Percentiles rank a stretch among this genome's conserved stretches.
These are phyloP conservation scores for Dascyllus trimaculatus DNA, from an alignment of 2,113 vertebrate species.

Conservation along the genomic window DNA sequence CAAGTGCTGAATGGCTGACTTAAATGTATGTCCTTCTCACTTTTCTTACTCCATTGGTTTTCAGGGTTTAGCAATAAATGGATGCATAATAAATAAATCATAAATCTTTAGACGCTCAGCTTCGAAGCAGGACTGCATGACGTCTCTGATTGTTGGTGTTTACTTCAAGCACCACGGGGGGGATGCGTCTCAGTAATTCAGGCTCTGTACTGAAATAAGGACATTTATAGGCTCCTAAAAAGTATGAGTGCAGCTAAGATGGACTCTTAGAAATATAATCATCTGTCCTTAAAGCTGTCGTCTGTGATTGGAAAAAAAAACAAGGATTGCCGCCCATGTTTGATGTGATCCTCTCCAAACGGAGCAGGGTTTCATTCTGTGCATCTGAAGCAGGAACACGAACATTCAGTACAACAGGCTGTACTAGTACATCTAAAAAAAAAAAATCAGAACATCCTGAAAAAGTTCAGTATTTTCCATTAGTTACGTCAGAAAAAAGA, in stretches of 20 bases:
- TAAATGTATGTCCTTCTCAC: neutral
- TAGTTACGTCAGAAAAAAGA: too few relatives aligned
- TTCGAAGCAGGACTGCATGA: conserved; percentile 22
- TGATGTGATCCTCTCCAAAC: neutral
- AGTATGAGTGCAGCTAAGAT: conserved; percentile 15
- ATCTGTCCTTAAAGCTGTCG: conserved; percentile 13
- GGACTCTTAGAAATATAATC: conserved; percentile 29
- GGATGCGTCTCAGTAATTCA: conserved; percentile 35
- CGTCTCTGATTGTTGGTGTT: conserved; percentile 21
- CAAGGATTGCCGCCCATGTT: neutral
- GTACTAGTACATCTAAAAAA: too few relatives aligned
- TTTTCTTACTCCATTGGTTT: neutral
- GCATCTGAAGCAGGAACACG: neutral
- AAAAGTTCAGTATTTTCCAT: too few relatives aligned
- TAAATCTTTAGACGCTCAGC: conserved; percentile 5
- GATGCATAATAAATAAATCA: conserved; percentile 31
- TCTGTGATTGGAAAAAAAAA: conserved; percentile 2
- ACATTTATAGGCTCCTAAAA: conserved; percentile 40
- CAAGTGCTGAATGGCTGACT: neutral
- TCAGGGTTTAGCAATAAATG: conserved; percentile 20
- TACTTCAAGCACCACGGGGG: conserved; percentile 13
- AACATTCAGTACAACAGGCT: too few relatives aligned
- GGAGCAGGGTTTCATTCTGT: neutral
- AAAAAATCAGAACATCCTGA: too few relatives aligned
- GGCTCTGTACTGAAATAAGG: conserved; percentile 2